Base-by-base conservation (phyloP, 2,797 vertebrate genomes). In the Pteropus rufus region DNA sequence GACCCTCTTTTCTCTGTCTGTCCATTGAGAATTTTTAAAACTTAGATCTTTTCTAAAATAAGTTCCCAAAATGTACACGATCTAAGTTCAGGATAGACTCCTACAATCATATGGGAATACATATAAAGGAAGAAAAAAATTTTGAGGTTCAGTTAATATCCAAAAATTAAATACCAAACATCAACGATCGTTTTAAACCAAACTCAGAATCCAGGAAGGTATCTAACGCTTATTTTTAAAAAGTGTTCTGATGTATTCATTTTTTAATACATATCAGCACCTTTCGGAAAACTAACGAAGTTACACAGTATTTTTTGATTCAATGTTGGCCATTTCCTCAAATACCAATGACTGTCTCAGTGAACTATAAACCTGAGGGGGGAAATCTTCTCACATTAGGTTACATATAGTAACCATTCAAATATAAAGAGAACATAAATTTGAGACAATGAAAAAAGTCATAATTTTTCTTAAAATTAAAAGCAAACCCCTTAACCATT, bases 41-140 rank as follows among this genome's bases (percentile, higher is more conserved):
- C 90, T 97, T 97, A 97, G 95, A 96, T 97, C 92, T 97, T 97
- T 98, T 96, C 97, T 98, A 98, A 97, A 98, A 95, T 97, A 97
- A 97, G 97, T 94, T 97, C 96, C 95, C 97, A 98, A 97, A 97
- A 98, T 97, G 93, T 96, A 97, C 93, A 97, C 73, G 77, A 97
- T 96, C 97, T 95, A 97, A 97, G 70, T 95, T 96, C 96, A 97
- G 94, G 93, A 98, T 95, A 96, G 96, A 98, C 88, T 96, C 96
- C 97, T 97, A 96, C 93, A 97, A 95, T 96, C 97, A 94, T 97
- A 88, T 93, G 95, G 97, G 94, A 97, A 97, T 98, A 97, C 97
- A 98, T 96, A 98, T 96, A 98, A 96, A 97, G 94, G 97, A 96
- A 98, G 79, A 97, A 97, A 98, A 97, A 97, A 96, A 96, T 93